These are phyloP conservation scores for Stegophylla sp. DNA, from an alignment of 2,888 invertebrate species.

Conservation along the genomic window DNA sequence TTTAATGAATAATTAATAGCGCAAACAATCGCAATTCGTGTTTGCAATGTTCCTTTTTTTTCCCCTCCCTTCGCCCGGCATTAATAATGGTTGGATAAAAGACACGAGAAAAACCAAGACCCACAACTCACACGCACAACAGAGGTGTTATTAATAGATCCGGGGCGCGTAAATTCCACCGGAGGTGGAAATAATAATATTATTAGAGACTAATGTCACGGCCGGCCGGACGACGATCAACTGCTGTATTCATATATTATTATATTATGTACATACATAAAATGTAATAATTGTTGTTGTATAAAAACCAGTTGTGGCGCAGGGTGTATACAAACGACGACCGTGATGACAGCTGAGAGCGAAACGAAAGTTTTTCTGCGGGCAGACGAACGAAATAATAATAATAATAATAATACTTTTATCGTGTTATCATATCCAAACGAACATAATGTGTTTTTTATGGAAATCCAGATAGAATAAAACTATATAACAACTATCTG, in stretches of 20 bases:
- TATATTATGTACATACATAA: neutral
- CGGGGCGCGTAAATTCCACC: slow-evolving; percentile 30
- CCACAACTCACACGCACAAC: neutral
- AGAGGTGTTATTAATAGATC: slow-evolving; percentile 48
- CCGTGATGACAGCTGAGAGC: neutral
- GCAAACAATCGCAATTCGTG: slow-evolving; percentile 23
- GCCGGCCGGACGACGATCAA: slow-evolving; percentile 12
- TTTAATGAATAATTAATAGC: slow-evolving; percentile 56
- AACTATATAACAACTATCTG: neutral
- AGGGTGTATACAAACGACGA: neutral
- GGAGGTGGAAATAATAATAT: neutral
- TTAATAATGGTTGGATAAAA: slow-evolving; percentile 6
- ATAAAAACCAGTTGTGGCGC: slow-evolving; percentile 19
- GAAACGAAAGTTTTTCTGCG: slow-evolving; percentile 36
- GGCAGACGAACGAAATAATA: slow-evolving; percentile 9
- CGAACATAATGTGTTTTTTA: slow-evolving; percentile 18
- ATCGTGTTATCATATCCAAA: neutral
- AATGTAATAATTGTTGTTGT: too few species aligned
- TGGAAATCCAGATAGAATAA: neutral
- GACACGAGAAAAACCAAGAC: neutral
- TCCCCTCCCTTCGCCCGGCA: neutral
- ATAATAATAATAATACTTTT: slow-evolving; percentile 20
- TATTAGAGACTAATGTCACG: slow-evolving; percentile 44
- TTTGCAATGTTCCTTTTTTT: slow-evolving; percentile 1
- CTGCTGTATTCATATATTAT: neutral